Evolutionary conservation across 2,113 vertebrate species (phyloP).

Genomic region (Myotis lucifugus): DNA sequence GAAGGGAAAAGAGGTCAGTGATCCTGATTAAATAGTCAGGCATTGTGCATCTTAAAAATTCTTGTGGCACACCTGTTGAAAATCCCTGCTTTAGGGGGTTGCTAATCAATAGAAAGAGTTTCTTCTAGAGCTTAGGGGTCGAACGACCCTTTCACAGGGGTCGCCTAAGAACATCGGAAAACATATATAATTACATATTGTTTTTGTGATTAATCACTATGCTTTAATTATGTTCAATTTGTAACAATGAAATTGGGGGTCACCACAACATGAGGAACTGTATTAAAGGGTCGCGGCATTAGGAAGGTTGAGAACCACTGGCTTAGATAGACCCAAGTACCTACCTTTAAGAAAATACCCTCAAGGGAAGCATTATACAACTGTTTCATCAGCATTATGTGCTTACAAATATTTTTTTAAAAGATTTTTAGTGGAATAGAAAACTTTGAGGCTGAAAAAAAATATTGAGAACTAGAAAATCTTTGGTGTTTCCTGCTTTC

Average conservation of each 20-base stretch:
- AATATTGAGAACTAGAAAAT: not conserved
- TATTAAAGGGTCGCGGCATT: no score
- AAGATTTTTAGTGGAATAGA: not conserved
- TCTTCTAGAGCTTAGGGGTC: not conserved
- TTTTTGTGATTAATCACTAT: no score
- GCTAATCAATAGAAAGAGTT: not conserved
- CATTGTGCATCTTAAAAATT: not conserved
- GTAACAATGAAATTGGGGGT: no score
- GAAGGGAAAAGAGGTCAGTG: not conserved
- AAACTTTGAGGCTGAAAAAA: not conserved
- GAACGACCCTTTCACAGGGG: no score
- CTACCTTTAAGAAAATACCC: not conserved
- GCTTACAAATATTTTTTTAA: slow-evolving; percentile 35
- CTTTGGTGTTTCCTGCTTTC: not conserved
- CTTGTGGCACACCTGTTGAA: not conserved
- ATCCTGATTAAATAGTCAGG: not conserved
- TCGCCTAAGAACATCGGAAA: no score
- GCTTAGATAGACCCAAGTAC: not conserved
- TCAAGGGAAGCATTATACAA: not conserved
- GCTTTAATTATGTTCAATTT: no score
- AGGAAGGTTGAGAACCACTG: no score
- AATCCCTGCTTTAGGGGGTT: not conserved
- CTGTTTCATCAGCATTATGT: not conserved
- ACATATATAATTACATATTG: no score
- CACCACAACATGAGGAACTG: no score